Base-by-base conservation (phyloP, 2,888 invertebrate species). In the Hofmannophila pseudospretella region DNA sequence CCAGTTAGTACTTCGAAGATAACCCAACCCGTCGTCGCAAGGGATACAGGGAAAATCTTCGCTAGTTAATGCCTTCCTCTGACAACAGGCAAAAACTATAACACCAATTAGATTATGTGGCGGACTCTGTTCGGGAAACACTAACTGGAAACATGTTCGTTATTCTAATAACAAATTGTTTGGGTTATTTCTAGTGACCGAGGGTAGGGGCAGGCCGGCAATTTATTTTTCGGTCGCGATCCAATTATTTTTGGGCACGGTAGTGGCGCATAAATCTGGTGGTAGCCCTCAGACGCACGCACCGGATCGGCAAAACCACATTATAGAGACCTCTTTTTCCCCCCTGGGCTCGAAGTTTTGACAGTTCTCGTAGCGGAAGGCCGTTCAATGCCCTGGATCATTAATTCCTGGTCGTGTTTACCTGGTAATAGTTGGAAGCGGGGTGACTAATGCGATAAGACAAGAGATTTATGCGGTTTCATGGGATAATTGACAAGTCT, bases 181-280 rank as follows among this genome's bases (percentile, higher is more conserved):
- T 49, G 58, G 68, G 67, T 65, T 66, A 64, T 64, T 19, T 62
- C 65, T 63, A 66, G 69, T 49, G 58, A 58, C 51, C 51, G 54
- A 48, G 53, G 55, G 49, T 49, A 47, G 57, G 54, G 53, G 51
- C 55, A 48, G 56, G 58, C 41, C 55, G 56, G 65, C 76, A 71
- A 81, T 80, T 81, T 84, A 82, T 85, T 78, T 81, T 79, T 77
- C 78, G 78, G 72, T 73, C 68, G 69, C 68, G 58, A 71, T 76
- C 81, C 82, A 84, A 84, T 85, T 84, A 84, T 84, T 85, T 82
- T 76, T 68, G 73, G 79, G 75, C 74, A 72, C 67, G 78, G 71
- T 78, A 73, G 72, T 71, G 66, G 60, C 56, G 68, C 69, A 81
- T 76, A 75, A 79, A 78, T 78, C 78, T 74, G 70, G 61, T 58